These are phyloP conservation scores for Pteropus alecto DNA, from an alignment of 2,113 vertebrate species.

Conservation along the genomic window DNA sequence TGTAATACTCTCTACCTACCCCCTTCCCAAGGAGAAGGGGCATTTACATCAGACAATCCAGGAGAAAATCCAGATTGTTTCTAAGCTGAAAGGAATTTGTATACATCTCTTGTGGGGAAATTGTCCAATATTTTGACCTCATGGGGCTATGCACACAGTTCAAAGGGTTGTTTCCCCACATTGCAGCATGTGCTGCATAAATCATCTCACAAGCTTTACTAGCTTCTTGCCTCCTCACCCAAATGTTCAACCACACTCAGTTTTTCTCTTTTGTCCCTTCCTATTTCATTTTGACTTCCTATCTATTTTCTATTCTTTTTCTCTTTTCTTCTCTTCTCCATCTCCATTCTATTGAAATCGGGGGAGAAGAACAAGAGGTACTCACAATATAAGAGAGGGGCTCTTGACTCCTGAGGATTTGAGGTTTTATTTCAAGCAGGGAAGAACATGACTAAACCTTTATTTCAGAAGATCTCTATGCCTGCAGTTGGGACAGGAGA, in stretches of 20 bases:
- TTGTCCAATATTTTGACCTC: conserved; percentile 61
- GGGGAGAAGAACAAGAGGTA: background rate
- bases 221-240: background rate
- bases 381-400: background rate
- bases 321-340: background rate
- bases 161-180: conserved; percentile 53
- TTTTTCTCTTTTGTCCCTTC: background rate
- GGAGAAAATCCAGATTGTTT: conserved; percentile 55
- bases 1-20: background rate
- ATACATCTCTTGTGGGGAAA: conserved; percentile 59
- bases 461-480: background rate
- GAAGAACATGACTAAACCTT: background rate
- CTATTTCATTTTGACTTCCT: background rate
- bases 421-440: background rate
- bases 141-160: conserved; percentile 44
- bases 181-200: conserved; percentile 54
- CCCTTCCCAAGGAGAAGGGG: background rate
- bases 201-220: conserved; percentile 31
- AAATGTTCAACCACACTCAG: background rate
- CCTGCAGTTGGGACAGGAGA: background rate
- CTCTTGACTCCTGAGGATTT: background rate
- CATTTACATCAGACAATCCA: conserved; percentile 42
- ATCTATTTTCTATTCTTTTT: background rate
- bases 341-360: background rate
- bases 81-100: conserved; percentile 72